A percentile compares a stretch with the other conserved stretches of the same genome.
Evolutionary conservation across 2,888 invertebrate genomes (phyloP).

Genomic region (Leptinotarsa haldemani): DNA sequence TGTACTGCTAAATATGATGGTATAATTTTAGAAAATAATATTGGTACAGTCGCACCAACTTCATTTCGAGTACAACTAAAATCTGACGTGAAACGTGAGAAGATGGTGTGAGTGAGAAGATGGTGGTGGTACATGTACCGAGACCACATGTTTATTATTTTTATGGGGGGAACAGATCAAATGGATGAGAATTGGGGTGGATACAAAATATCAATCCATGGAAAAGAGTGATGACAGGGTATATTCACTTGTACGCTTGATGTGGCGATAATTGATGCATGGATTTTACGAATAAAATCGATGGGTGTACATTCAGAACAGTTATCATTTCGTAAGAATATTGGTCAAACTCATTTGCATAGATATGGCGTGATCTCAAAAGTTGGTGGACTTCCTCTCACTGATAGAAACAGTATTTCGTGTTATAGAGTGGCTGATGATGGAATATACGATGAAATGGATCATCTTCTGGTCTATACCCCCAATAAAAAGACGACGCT

Average conservation of each 20-base stretch:
- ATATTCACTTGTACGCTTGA: slow-evolving; percentile 6
- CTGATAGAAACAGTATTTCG: not conserved
- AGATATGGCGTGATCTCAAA: not conserved
- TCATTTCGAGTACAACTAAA: not conserved
- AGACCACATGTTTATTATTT: not conserved
- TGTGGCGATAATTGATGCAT: slow-evolving; percentile 19
- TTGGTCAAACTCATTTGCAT: not conserved
- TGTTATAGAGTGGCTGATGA: not conserved
- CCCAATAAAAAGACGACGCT: not conserved
- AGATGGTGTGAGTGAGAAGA: not conserved
- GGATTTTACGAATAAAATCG: not conserved
- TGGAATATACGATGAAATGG: not conserved
- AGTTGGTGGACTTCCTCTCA: not conserved
- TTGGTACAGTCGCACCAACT: not conserved
- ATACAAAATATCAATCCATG: slow-evolving; percentile 4
- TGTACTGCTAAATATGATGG: not conserved
- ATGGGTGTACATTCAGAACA: not conserved
- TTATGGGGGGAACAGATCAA: not conserved
- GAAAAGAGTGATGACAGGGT: slow-evolving; percentile 10
- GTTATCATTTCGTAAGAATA: not conserved
- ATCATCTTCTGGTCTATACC: not conserved
- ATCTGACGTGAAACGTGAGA: not conserved
- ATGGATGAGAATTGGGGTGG: not conserved
- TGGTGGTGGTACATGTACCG: not conserved
- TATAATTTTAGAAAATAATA: not conserved